Evolutionary conservation across 2,888 invertebrate genomes (phyloP), one percentile per base, ranked within the genome.

Genomic region (Meta bourneti): DNA sequence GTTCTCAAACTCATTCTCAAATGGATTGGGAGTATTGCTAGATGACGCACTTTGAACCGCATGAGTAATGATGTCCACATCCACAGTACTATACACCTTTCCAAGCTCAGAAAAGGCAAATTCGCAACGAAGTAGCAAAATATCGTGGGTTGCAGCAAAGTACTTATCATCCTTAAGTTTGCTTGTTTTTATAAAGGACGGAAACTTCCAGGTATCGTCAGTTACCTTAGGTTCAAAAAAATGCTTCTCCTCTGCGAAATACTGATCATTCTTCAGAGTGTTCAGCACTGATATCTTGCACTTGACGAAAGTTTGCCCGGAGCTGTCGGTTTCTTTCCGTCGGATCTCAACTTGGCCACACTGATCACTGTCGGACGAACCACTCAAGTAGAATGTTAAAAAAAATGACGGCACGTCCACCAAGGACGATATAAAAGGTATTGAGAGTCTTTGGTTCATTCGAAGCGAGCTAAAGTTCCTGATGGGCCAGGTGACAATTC

Each of bases 401-500:
- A n/a, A 54, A 0, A 84, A 61, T 34, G 48, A n/a, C 20, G 75
- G 74, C 8, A 48, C n/a, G 4, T 61, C 74, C 2, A 74, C 74
- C n/a, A 48, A 84, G 74, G 61, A 48, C 16, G 61, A 48, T 34
- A 11, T 34, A 16, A 84, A 61, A 7, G 74, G 75, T 7, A 75
- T n/a, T 20, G 75, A 61, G 16, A 54, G n/a, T 13, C 48, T 54
- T 74, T 49, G 54, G 16, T 61, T 75, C 2, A 8, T 48, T 75
- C 54, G 52, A n/a, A 84, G 16, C 7, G 34, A 52, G 48, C 84
- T 75, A 54, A 84, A 52, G 34, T 75, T 84, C 74, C 54, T 84
- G 16, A 84, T 75, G 16, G 84, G 84, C 84, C 84, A 84, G 7
- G 72, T 34, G 74, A 61, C 54, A n/a, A n/a, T 34, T 16, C 52